These are phyloP conservation scores for Drosophila willistoni DNA, from an alignment of 1,140 invertebrate genomes.

Conservation along the genomic window DNA sequence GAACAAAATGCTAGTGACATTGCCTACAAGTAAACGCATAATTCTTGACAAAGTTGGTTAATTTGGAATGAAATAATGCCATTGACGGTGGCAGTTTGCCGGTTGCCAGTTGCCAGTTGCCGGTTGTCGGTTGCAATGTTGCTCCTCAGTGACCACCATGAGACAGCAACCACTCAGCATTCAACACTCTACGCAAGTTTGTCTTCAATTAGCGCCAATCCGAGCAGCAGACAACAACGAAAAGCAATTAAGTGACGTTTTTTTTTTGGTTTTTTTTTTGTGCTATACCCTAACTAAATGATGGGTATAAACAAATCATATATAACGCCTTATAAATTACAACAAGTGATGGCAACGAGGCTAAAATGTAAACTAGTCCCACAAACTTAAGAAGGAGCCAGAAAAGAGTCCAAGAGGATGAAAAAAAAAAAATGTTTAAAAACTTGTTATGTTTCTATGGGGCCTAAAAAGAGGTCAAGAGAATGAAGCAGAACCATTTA, in stretches of 20 bases:
- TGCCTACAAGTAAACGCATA: slow-evolving; percentile 46
- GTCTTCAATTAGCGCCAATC: slow-evolving; percentile 79
- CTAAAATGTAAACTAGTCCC: too few relatives aligned
- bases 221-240: slow-evolving; percentile 65
- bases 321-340: too few relatives aligned
- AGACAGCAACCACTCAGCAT: slow-evolving; percentile 13
- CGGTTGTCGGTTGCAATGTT: slow-evolving; percentile 2
- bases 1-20: slow-evolving; percentile 46
- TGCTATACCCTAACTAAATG: slow-evolving; percentile 28
- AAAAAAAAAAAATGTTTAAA: too few relatives aligned
- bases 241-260: slow-evolving; percentile 74
- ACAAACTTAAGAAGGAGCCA: too few relatives aligned
- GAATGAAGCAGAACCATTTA: too few relatives aligned
- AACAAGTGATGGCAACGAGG: too few relatives aligned
- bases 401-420: too few relatives aligned
- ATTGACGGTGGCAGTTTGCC: slow-evolving; percentile 19
- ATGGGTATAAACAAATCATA: neutral
- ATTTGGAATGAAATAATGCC: neutral
- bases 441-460: too few relatives aligned
- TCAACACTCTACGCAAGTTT: slow-evolving; percentile 55
- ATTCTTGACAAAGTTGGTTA: slow-evolving; percentile 55
- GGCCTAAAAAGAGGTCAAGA: too few relatives aligned
- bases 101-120: slow-evolving; percentile 20
- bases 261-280: slow-evolving; percentile 10
- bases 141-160: slow-evolving; percentile 1